Evolutionary conservation across 2,888 invertebrate species (phyloP).

Genomic region (Ectobius pallidus): DNA sequence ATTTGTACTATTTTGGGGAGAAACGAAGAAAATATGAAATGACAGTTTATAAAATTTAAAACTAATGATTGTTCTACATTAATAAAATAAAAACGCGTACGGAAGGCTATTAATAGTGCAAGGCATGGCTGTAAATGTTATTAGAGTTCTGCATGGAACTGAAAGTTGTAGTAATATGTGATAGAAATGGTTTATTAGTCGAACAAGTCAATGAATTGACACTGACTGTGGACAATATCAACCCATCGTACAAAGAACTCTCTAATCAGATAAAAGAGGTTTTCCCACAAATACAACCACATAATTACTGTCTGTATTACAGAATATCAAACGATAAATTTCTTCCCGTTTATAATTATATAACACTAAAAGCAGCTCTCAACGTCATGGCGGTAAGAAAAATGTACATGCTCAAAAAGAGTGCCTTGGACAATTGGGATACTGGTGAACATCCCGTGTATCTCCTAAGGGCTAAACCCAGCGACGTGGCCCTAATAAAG

Average conservation of each 20-base stretch:
- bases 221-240: neutral
- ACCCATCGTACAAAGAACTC: neutral
- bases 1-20: too few species aligned
- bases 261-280: neutral
- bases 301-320: neutral
- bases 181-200: neutral
- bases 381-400: neutral
- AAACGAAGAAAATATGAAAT: too few species aligned
- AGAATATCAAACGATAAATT: neutral
- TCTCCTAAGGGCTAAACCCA: neutral
- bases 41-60: too few species aligned
- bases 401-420: neutral
- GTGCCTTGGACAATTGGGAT: neutral
- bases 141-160: neutral
- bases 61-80: too few species aligned
- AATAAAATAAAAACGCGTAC: too few species aligned
- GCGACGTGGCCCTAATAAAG: neutral
- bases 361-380: neutral
- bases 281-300: neutral
- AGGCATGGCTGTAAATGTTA: too few species aligned
- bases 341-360: neutral
- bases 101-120: too few species aligned
- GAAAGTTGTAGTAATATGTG: neutral
- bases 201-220: neutral
- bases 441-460: neutral